These are phyloP conservation scores for Tiliacea aurago DNA, from an alignment of 2,888 invertebrate species.

Conservation along the genomic window DNA sequence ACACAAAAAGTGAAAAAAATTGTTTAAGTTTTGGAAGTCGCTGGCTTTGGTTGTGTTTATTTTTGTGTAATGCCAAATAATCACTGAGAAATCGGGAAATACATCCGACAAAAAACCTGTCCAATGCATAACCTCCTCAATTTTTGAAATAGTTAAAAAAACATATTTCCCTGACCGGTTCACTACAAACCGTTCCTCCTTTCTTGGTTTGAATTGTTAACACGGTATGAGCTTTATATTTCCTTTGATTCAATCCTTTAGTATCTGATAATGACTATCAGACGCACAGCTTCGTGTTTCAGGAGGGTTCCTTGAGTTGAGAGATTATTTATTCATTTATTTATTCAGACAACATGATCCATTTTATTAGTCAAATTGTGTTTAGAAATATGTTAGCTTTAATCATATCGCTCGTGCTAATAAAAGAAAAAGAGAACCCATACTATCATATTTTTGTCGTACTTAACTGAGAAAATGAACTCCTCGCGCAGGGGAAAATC, in stretches of 20 bases:
- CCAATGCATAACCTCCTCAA: not conserved
- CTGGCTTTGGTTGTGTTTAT: not conserved
- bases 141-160: not conserved
- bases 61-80: not conserved
- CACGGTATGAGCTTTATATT: not conserved
- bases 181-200: not conserved
- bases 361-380: no score
- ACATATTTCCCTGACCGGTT: not conserved
- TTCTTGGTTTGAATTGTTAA: not conserved
- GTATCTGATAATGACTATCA: no score
- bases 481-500: not conserved
- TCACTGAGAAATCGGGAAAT: not conserved
- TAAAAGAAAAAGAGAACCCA: no score
- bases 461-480: conserved; percentile 8
- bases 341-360: no score
- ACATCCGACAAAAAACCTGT: not conserved
- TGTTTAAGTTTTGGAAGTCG: not conserved
- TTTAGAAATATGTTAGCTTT: no score
- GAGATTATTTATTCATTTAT: no score
- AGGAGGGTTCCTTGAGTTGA: no score
- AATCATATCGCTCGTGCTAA: not conserved
- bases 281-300: no score
- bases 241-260: no score
- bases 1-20: fast-evolving
- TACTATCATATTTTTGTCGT: not conserved